phyloP scores from a whole-genome alignment of 2,113 vertebrate genomes.

The Boulengeromyrus knoepffleri region DNA sequence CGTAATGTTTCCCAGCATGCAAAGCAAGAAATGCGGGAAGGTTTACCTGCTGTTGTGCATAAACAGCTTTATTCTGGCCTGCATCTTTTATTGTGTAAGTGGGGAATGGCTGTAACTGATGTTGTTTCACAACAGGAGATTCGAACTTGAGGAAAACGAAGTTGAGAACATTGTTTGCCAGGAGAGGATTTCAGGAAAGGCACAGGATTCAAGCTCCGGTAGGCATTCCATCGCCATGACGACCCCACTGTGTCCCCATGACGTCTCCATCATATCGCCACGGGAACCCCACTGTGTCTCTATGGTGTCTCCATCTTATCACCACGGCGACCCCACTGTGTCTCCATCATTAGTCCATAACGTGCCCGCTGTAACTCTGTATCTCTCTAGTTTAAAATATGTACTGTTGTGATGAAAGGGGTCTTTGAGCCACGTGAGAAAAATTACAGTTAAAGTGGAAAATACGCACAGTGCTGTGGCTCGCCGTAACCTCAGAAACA shows the following conservation, averaged over 20 bases:
- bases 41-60: not conserved
- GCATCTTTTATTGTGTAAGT: no score
- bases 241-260: not conserved
- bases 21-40: not conserved
- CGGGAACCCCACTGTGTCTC: not conserved
- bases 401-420: not conserved
- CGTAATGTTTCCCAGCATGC: not conserved
- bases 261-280: not conserved
- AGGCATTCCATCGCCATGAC: slow-evolving; percentile 16
- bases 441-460: not conserved
- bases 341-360: not conserved
- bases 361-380: not conserved
- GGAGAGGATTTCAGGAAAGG: slow-evolving; percentile 38
- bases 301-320: not conserved
- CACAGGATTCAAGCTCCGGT: slow-evolving; percentile 34
- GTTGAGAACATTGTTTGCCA: slow-evolving; percentile 47
- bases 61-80: not conserved
- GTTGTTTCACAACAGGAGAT: slow-evolving; percentile 27
- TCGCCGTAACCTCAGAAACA: not conserved
- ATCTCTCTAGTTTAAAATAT: not conserved
- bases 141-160: slow-evolving; percentile 41
- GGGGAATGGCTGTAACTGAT: not conserved
- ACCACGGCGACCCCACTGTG: no score
- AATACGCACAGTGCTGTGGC: not conserved
- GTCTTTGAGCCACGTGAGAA: not conserved